Conservation (phyloP, 2,888 invertebrate species). For the Euspilapteryx auroguttella region DNA sequence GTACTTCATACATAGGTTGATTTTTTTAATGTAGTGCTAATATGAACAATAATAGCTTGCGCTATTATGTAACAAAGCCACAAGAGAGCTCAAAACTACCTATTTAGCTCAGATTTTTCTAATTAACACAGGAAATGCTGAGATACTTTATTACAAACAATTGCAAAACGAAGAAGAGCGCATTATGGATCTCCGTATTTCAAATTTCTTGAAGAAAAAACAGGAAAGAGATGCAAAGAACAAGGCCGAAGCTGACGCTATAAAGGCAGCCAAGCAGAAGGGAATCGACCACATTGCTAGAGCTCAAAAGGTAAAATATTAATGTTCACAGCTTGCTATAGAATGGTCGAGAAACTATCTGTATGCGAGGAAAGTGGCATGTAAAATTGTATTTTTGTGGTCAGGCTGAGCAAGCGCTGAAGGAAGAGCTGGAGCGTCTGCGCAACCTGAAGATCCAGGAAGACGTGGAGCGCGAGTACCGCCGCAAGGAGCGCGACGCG, state of each 20-base stretch:
- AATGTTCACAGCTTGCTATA: not conserved
- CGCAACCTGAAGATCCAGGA: slow-evolving; percentile 52
- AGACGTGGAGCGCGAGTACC: slow-evolving; percentile 70
- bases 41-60: no score
- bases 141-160: slow-evolving; percentile 62
- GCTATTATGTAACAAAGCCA: no score
- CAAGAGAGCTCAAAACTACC: no score
- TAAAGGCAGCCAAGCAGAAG: slow-evolving; percentile 64
- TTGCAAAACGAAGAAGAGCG: slow-evolving; percentile 68
- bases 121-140: slow-evolving; percentile 61
- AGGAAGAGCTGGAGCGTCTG: slow-evolving; percentile 50
- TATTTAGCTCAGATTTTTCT: no score
- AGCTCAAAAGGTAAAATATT: slow-evolving; percentile 46
- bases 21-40: no score
- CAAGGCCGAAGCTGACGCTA: slow-evolving; percentile 51
- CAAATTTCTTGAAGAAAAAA: slow-evolving; percentile 65
- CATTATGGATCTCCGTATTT: slow-evolving; percentile 65
- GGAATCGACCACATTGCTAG: slow-evolving; percentile 61
- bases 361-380: no score
- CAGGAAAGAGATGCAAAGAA: slow-evolving; percentile 61
- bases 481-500: slow-evolving; percentile 64
- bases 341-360: not conserved
- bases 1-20: no score
- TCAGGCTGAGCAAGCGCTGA: slow-evolving; percentile 51
- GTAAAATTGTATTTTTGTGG: no score